A percentile compares a stretch with the other conserved stretches of the same genome.
Evolutionary conservation across 1,140 invertebrate genomes (phyloP).

Genomic region (Diachasmimorpha longicaudata): DNA sequence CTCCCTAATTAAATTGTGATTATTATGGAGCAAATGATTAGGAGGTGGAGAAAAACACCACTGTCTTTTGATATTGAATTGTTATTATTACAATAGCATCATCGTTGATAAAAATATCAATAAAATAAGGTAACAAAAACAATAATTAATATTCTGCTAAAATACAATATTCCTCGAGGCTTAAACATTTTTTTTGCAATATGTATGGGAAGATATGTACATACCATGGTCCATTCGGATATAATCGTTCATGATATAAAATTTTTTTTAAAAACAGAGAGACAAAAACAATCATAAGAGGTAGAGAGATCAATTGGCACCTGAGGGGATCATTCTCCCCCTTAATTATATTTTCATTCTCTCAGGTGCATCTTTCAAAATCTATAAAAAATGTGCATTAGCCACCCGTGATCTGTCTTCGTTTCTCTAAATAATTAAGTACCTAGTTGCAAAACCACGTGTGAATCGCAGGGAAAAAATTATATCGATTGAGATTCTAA

Average conservation of each 20-base stretch:
- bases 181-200: neutral
- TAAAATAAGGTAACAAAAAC: conserved; percentile 44
- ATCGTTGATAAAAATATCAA: conserved; percentile 33
- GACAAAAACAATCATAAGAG: conserved; percentile 2
- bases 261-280: neutral
- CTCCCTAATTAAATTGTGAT: too few species aligned
- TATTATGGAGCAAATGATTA: too few species aligned
- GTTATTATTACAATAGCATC: conserved; percentile 29
- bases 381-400: conserved; percentile 2
- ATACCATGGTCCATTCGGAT: conserved; percentile 20
- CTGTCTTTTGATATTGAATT: neutral
- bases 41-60: neutral
- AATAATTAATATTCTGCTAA: conserved; percentile 39
- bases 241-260: neutral
- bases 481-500: neutral
- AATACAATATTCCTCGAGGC: conserved; percentile 25
- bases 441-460: neutral
- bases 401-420: neutral
- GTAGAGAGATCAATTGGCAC: conserved; percentile 11
- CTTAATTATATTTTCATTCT: neutral
- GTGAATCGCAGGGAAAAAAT: neutral
- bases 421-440: neutral
- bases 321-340: neutral
- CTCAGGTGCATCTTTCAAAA: neutral
- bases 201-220: conserved; percentile 22